A percentile compares a stretch with the other conserved stretches of the same genome.
These are phyloP conservation scores for Drosophila auraria DNA, from an alignment of 1,140 invertebrate species.

Conservation along the genomic window DNA sequence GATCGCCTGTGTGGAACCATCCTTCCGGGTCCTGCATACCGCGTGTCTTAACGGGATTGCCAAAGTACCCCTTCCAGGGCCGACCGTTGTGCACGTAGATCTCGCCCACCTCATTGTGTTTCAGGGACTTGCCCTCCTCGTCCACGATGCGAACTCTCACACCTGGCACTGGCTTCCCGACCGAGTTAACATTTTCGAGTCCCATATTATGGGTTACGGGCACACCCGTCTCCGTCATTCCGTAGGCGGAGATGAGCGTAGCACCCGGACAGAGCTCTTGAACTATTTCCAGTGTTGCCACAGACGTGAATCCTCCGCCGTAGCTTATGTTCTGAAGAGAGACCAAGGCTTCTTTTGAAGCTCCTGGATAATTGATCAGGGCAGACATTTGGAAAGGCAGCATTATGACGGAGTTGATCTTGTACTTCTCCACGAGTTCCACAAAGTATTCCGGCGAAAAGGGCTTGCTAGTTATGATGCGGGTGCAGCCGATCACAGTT, in stretches of 20 bases:
- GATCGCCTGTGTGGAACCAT: slow-evolving; percentile 8
- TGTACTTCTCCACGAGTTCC: neutral
- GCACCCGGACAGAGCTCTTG: slow-evolving; percentile 2
- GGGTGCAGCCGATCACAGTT: neutral
- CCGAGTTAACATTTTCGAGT: neutral
- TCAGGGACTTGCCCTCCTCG: neutral
- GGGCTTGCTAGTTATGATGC: neutral
- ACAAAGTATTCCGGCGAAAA: slow-evolving; percentile 8
- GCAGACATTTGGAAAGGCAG: neutral
- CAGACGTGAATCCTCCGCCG: neutral
- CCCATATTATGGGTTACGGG: neutral
- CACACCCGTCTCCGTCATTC: neutral
- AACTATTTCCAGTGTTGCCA: slow-evolving; percentile 3
- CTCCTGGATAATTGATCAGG: neutral
- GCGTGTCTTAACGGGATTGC: neutral
- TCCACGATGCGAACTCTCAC: slow-evolving; percentile 4
- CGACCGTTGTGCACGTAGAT: neutral
- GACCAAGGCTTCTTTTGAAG: neutral
- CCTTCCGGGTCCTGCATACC: slow-evolving; percentile 4
- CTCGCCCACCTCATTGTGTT: neutral
- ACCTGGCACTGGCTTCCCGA: neutral
- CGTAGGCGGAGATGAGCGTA: neutral
- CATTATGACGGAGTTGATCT: neutral
- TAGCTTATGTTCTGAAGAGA: neutral
- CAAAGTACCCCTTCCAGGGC: slow-evolving; percentile 5